A percentile compares a stretch with the other conserved stretches of the same genome.
These are phyloP conservation scores for Thalassophryne amazonica DNA, from an alignment of 2,797 vertebrate species.

Conservation along the genomic window DNA sequence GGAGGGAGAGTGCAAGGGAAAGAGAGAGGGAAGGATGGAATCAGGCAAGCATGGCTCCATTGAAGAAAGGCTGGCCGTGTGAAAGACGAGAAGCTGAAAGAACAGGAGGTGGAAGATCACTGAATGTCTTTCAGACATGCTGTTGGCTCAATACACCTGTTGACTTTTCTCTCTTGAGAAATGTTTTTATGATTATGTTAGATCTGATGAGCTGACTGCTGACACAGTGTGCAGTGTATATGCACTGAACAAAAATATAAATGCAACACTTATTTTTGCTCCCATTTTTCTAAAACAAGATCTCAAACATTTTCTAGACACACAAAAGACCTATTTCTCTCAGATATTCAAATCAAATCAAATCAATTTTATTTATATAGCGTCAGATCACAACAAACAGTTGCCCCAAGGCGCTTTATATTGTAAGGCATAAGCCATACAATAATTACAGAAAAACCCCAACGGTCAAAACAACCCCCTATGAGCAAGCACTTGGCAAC, in stretches of 20 bases:
- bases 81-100: slow-evolving; percentile 35
- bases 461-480: too few relatives aligned
- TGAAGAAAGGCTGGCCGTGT: slow-evolving; percentile 28
- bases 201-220: neutral
- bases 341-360: too few relatives aligned
- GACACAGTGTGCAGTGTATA: too few relatives aligned
- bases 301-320: too few relatives aligned
- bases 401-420: too few relatives aligned
- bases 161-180: neutral
- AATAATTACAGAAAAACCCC: too few relatives aligned
- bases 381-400: too few relatives aligned
- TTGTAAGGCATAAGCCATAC: too few relatives aligned
- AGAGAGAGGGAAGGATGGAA: slow-evolving; percentile 11
- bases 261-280: neutral
- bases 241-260: neutral
- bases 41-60: slow-evolving; percentile 42
- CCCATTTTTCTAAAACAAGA: neutral
- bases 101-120: neutral
- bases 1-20: slow-evolving; percentile 4
- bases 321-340: too few relatives aligned
- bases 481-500: too few relatives aligned
- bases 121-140: slow-evolving; percentile 9
- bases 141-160: slow-evolving; percentile 19
- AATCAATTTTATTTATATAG: too few relatives aligned
- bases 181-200: neutral